A percentile compares a stretch with the other conserved stretches of the same genome.
Conservation (phyloP, 2,797 vertebrate species). For the Enteromius radiatus region DNA sequence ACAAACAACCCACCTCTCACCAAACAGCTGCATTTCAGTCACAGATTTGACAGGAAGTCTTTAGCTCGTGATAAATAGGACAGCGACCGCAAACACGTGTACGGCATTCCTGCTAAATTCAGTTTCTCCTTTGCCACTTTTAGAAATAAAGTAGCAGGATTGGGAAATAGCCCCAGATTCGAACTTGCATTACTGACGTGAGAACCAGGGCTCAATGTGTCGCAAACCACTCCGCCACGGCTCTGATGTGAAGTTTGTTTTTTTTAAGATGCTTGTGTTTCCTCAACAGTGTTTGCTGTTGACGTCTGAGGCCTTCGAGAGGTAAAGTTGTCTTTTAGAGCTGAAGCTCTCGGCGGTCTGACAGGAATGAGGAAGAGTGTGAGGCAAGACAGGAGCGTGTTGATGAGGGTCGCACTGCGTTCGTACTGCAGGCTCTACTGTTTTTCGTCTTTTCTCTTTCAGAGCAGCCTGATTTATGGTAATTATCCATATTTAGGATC, state of each 20-base stretch:
- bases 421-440: constrained; percentile 83
- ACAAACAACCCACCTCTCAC: constrained; percentile 32
- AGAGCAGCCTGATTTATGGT: constrained; percentile 98
- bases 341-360: background rate
- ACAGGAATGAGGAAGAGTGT: constrained; percentile 22
- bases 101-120: background rate
- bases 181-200: background rate
- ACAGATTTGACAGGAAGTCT: constrained; percentile 32
- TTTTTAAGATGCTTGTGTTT: background rate
- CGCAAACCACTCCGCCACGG: background rate
- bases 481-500: constrained; percentile 99
- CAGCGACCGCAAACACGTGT: constrained; percentile 23
- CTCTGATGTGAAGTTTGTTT: background rate
- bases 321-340: constrained; percentile 9
- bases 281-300: background rate
- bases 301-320: background rate
- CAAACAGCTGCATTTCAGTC: constrained; percentile 39
- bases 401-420: constrained; percentile 78
- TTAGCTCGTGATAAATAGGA: constrained; percentile 21
- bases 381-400: constrained; percentile 46
- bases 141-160: background rate
- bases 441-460: constrained; percentile 86
- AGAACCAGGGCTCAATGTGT: background rate
- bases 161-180: background rate
- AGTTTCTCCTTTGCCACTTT: background rate